phyloP scores from a whole-genome alignment of 2,888 invertebrate genomes.

The Globia sparganii region DNA sequence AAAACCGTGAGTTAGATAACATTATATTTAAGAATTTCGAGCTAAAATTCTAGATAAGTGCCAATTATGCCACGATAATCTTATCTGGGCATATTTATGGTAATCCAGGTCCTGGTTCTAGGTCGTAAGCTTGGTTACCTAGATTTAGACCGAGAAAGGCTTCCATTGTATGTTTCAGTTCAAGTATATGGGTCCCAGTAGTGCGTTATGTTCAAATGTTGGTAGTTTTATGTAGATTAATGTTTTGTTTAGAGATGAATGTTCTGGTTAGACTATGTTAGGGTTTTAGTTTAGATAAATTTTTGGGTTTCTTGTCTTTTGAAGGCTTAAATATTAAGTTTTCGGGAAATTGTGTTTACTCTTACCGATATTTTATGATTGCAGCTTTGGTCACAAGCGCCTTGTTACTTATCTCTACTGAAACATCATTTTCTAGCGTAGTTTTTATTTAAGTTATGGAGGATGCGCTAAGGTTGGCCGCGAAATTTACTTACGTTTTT shows the following conservation, averaged over 20 bases:
- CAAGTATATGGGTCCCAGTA: constrained; percentile 57
- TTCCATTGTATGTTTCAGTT: constrained; percentile 59
- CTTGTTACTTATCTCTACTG: not conserved
- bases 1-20: constrained; percentile 45
- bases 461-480: no score
- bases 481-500: no score
- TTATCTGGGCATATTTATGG: constrained; percentile 66
- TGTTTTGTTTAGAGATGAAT: constrained; percentile 38
- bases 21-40: constrained; percentile 41
- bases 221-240: constrained; percentile 51
- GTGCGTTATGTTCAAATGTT: constrained; percentile 55
- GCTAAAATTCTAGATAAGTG: constrained; percentile 59
- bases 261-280: not conserved
- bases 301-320: not conserved
- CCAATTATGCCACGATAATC: constrained; percentile 61
- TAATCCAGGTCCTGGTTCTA: constrained; percentile 38
- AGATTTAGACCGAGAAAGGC: constrained; percentile 65
- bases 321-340: not conserved
- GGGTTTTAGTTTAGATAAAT: constrained; percentile 3
- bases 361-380: not conserved
- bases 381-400: not conserved
- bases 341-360: not conserved
- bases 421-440: no score
- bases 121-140: constrained; percentile 61
- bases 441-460: no score